Evolutionary conservation across 2,797 vertebrate genomes (phyloP), one percentile per base, ranked within the genome.

Genomic region (Vultur gryphus): DNA sequence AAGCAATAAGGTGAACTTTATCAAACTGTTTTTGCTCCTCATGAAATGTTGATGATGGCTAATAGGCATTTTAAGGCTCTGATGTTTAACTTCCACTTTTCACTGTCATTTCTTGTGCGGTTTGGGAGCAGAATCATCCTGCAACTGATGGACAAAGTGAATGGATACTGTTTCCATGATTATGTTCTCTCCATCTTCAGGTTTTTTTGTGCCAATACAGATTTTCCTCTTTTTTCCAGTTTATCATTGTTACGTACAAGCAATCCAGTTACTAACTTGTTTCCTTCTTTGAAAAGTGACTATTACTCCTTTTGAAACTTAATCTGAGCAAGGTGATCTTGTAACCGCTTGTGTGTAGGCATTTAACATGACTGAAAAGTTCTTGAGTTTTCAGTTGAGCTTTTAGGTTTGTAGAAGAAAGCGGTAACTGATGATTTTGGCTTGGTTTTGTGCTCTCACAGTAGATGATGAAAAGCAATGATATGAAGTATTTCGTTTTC

Each of bases 1-100:
- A 99, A 98, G 99, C 99, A 96, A 97, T 99, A 91, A 99, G 99
- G 99, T 99, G 96, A 97, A 95, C 82, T 79, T 89, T 98, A 59
- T 62, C 23, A 59, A 49, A 67, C 29, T 93, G 21, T 4, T 73
- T 86, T 78, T 71, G 3, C 28, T 76, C 18, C 14, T 71, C 62
- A 37, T 94, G 26, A 87, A 84, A 73, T 71, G 21, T 19, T 29
- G 21, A 11, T n/a, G 44, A 16, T 7, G 11, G 29, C 24, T 77
- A 65, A 64, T 39, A 43, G 73, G 17, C 33, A n/a, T 84, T 70
- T 92, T 85, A 70, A 67, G 24, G 16, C 29, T 67, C n/a, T 79
- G 10, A 23, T 41, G 11, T 76, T 73, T 66, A 70, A 31, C 24
- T 67, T 71, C 11, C 3, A 7, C 54, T 84, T 71, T 75, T 65